These are phyloP conservation scores for Ibycter americanus DNA, from an alignment of 2,797 vertebrate species.

Conservation along the genomic window DNA sequence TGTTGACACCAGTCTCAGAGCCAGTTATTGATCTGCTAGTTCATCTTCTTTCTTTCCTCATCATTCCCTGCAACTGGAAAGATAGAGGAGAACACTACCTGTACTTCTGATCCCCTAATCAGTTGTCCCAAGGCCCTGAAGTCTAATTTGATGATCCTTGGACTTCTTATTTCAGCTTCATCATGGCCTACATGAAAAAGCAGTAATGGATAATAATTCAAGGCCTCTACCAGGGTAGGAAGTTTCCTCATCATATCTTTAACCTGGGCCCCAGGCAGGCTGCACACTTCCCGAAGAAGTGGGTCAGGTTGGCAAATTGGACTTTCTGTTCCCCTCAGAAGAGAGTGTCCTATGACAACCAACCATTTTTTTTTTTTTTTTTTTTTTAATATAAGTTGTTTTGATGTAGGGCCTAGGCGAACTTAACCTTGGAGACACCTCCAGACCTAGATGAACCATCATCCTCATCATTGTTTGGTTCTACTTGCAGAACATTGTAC, in stretches of 20 bases:
- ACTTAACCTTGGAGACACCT: background rate
- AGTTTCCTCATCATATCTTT: background rate
- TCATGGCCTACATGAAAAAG: background rate
- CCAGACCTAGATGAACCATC: background rate
- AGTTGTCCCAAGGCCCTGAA: background rate
- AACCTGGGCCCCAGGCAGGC: background rate
- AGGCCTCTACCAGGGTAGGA: background rate
- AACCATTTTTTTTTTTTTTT: background rate
- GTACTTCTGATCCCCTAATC: background rate
- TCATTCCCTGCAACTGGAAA: background rate
- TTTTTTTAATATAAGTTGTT: background rate
- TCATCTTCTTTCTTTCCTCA: background rate
- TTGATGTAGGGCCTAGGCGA: background rate
- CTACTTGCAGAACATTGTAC: background rate
- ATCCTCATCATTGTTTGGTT: fast-evolving
- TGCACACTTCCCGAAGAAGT: background rate
- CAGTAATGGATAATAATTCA: background rate
- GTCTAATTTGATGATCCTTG: fast-evolving
- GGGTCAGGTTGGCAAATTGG: background rate
- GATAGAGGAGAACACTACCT: background rate
- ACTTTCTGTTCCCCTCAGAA: background rate
- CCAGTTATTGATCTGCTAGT: background rate
- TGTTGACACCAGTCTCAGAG: background rate
- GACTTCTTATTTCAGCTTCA: background rate
- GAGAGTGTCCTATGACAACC: background rate